Percentiles rank a stretch among this genome's conserved stretches.
Evolutionary conservation across 2,113 vertebrate species (phyloP).

Genomic region (Tragelaphus buxtoni): DNA sequence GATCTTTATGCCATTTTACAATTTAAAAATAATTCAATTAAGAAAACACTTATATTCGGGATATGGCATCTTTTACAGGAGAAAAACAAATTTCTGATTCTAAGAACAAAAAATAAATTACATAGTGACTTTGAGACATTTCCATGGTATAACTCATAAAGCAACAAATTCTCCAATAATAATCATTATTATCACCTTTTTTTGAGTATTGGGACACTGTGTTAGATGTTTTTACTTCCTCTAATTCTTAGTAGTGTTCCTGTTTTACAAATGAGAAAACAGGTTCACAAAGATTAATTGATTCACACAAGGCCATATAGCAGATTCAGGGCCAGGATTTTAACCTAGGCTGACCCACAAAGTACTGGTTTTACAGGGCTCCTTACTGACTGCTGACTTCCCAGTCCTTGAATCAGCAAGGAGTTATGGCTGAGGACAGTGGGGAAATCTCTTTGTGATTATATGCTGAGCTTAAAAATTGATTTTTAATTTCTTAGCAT

Average conservation of each 20-base stretch:
- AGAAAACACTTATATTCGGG: not conserved
- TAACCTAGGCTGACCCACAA: not conserved
- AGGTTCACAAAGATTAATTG: not conserved
- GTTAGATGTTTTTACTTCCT: not conserved
- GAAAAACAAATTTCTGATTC: not conserved
- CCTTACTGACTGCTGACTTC: not conserved
- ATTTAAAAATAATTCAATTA: not conserved
- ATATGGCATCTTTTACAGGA: not conserved
- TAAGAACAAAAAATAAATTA: conserved; percentile 22
- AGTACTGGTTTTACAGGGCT: not conserved
- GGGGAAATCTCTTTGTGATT: not conserved
- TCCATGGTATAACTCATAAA: not conserved
- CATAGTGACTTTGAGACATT: not conserved
- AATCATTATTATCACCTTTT: not conserved
- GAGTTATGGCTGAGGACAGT: not conserved
- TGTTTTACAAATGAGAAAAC: not conserved
- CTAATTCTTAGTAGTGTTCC: not conserved
- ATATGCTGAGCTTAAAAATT: not conserved
- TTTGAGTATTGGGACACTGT: not conserved
- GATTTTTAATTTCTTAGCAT: not conserved
- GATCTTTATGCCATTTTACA: not conserved
- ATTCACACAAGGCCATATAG: not conserved
- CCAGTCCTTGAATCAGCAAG: not conserved
- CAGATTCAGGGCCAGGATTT: not conserved
- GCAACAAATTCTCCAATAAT: not conserved